Evolutionary conservation across 1,140 invertebrate genomes (phyloP).

Genomic region (Bombus breviceps): DNA sequence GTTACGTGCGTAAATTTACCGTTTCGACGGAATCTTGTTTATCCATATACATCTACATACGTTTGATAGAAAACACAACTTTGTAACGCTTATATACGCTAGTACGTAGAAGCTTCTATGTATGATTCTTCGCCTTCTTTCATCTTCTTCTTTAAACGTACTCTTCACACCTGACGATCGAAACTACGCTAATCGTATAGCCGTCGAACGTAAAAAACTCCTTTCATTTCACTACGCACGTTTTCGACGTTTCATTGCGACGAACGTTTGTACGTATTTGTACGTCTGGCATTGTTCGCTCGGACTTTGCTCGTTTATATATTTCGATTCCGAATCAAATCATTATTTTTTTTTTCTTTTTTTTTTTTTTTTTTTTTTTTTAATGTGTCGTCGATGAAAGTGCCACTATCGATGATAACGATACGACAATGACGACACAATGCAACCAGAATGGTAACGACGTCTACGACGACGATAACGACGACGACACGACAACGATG

Average conservation of each 20-base stretch:
- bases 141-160: neutral
- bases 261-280: too few species aligned
- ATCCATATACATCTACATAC: conserved; percentile 16
- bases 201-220: neutral
- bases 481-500: neutral
- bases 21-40: conserved; percentile 40
- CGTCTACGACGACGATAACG: neutral
- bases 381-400: neutral
- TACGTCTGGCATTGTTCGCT: neutral
- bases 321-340: neutral
- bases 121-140: conserved; percentile 4
- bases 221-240: neutral
- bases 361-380: too few species aligned
- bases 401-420: neutral
- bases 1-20: conserved; percentile 38
- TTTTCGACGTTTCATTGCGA: neutral
- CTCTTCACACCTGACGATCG: neutral
- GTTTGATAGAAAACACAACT: neutral
- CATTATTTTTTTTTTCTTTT: neutral
- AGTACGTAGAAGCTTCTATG: neutral
- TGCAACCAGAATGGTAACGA: neutral
- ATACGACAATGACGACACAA: neutral
- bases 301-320: neutral
- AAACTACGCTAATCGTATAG: neutral
- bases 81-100: conserved; percentile 12